Evolutionary conservation across 2,113 vertebrate genomes (phyloP), one percentile per base, ranked within the genome.

Genomic region (Pleuronectes platessa): DNA sequence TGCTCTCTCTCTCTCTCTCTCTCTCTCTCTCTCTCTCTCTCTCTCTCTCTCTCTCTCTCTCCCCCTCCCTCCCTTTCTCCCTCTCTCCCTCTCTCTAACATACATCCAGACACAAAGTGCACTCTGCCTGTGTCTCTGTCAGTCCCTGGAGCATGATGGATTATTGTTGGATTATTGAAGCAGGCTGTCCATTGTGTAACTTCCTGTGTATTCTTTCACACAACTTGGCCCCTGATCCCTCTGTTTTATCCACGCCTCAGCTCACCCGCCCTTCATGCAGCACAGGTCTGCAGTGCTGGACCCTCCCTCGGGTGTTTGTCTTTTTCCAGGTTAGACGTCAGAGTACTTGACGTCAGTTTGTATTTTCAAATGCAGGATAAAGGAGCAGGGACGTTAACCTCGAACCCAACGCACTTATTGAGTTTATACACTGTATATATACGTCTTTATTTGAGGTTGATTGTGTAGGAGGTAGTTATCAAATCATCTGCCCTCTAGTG

Each of bases 161-260:
- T 89, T 82, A 86, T 45, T 62, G 73, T 42, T 81, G 85, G 76
- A 73, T 89, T 82, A 86, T 40, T 63, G 66, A 31, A 27, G 49
- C 69, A 49, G 71, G 54, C 66, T 83, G 86, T 60, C 12, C 53
- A 59, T 79, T 85, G 81, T 84, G 51, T 84, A 71, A 84, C 69
- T 71, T 79, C 63, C 80, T 69, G 70, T 9, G 31, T 13, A 26
- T 61, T 70, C 66, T 85, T 83, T 78, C 53, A 71, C 61, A 78
- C 61, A 49, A 49, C 45, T 54, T 54, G 51, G 51, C 51, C 20
- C 2, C 51, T 10, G 51, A 54, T 21, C 51, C 51, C 47, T 18
- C 15, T 51, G 51, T 54, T 20, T 54, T 9, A 1, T 18, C 47
- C 47, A 18, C 47, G 47, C 47, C 47, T 51, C 15, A 51, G 47